A percentile compares a stretch with the other conserved stretches of the same genome.
Conservation (phyloP, 1,140 invertebrate species). For the Drosophila elegans region DNA sequence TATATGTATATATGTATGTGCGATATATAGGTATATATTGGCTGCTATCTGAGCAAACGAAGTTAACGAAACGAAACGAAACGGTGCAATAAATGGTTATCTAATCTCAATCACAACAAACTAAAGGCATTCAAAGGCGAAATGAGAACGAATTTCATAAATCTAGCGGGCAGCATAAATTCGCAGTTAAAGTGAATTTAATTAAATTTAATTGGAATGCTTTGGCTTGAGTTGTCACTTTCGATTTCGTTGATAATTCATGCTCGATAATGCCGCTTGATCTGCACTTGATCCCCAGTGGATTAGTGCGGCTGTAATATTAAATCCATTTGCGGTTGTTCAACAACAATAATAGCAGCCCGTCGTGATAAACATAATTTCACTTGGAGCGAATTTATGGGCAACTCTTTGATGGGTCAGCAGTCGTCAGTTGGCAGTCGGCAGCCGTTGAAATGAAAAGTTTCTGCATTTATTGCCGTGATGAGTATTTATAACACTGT, state of each 20-base stretch:
- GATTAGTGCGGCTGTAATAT: conserved; percentile 83
- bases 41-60: conserved; percentile 51
- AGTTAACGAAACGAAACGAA: conserved; percentile 41
- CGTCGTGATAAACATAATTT: conserved; percentile 65
- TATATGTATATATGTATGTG: conserved; percentile 2
- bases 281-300: conserved; percentile 82
- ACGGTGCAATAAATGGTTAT: conserved; percentile 81
- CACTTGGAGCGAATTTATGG: conserved; percentile 71
- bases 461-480: conserved; percentile 49
- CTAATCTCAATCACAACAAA: conserved; percentile 82
- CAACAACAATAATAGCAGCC: conserved; percentile 68
- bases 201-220: conserved; percentile 48
- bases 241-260: conserved; percentile 72
- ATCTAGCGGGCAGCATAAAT: conserved; percentile 38
- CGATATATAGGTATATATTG: not conserved
- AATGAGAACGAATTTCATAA: conserved; percentile 51
- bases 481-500: conserved; percentile 40
- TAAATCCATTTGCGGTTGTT: conserved; percentile 82
- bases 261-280: conserved; percentile 76
- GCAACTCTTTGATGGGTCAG: conserved; percentile 18
- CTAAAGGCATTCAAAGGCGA: conserved; percentile 71
- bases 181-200: conserved; percentile 46
- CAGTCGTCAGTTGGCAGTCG: conserved; percentile 2
- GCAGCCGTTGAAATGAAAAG: conserved; percentile 45
- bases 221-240: conserved; percentile 54